phyloP scores from a whole-genome alignment of 2,113 vertebrate species.

The Rhadina sibilatrix region DNA sequence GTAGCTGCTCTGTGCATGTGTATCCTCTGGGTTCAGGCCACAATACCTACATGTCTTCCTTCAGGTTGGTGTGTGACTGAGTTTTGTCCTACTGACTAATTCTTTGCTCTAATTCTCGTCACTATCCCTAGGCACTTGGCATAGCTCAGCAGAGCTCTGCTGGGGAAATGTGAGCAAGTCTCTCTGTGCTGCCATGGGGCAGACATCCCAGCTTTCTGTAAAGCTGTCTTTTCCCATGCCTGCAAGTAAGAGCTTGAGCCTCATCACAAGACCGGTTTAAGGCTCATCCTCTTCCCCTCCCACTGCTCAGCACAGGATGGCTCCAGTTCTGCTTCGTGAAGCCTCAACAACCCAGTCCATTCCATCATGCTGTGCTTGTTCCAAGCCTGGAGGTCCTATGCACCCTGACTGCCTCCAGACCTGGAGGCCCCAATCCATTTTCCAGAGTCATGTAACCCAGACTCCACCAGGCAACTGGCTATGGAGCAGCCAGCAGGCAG shows the following conservation, averaged over 20 bases:
- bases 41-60: background rate
- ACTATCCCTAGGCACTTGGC: background rate
- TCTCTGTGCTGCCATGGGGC: background rate
- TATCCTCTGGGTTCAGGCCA: background rate
- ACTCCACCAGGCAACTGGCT: background rate
- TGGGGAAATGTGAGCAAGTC: fast-evolving
- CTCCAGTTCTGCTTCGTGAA: background rate
- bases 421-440: background rate
- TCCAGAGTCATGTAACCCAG: background rate
- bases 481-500: background rate
- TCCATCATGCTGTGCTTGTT: background rate
- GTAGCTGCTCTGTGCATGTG: background rate
- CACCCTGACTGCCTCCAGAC: background rate
- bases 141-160: background rate
- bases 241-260: background rate
- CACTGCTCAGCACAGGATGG: background rate
- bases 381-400: background rate
- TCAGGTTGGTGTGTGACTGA: background rate
- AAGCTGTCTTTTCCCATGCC: background rate
- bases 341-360: fast-evolving
- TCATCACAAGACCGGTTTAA: background rate
- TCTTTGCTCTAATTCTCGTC: background rate
- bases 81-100: background rate
- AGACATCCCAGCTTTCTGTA: background rate
- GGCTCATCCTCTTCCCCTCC: background rate